Evolutionary conservation across 2,113 vertebrate genomes (phyloP), one percentile per base, ranked within the genome.

Genomic region (Cathartes aura): DNA sequence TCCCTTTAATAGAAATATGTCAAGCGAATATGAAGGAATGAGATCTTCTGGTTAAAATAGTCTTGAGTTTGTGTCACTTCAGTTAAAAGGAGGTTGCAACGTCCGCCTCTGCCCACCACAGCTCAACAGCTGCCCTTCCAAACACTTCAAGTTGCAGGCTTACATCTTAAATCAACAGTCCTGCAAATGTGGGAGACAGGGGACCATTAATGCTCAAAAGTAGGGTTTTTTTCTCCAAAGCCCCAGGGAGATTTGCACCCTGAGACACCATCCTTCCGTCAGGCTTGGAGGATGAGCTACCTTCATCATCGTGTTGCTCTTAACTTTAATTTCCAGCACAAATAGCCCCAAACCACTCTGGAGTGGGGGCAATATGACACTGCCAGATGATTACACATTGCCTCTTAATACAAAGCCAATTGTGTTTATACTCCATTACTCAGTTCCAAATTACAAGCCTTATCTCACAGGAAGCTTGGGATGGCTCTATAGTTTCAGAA

Each of bases 401-500:
- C 74, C 76, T 92, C 87, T 97, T 97, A 95, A 96, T 95, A 84
- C 72, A 64, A 95, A 97, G 75, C 47, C 11, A 56, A 34, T 53
- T 58, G 58, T 59, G 64, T 96, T 96, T 95, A 62, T 73, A 81
- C 75, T 66, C 68, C 53, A 70, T 93, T 95, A 67, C 74, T 95
- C 95, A 82, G 71, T 55, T 96, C 87, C 90, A 97, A 98, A 98
- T 98, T 98, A 96, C 94, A 97, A 95, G 78, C 78, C 90, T 95
- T 98, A 98, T 98, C 97, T 92, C 87, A 17, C 60, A 94, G 76
- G 81, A 96, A 97, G 81, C 82, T 96, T 90, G 50, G 45, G 47
- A 90, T 83, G 58, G 23, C 82, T 84, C 95, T 90, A 9, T 66
- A 96, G 95, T 95, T 97, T 89, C 3, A 85, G 92, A 96, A 98